Percentiles rank a stretch among this genome's conserved stretches.
phyloP scores from a whole-genome alignment of 2,113 vertebrate genomes.

The Pangasianodon hypophthalmus region DNA sequence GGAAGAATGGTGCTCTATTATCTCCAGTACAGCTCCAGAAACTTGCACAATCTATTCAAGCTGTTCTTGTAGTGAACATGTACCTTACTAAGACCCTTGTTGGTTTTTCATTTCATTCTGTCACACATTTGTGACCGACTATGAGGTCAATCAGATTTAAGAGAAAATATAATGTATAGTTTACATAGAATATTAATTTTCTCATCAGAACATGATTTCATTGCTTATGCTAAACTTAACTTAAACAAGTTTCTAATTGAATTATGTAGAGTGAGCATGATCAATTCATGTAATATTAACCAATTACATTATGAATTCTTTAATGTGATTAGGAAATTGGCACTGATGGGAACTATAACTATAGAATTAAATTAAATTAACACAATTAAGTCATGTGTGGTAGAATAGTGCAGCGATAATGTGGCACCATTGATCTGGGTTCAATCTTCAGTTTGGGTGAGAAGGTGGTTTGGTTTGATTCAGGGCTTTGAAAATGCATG shows the following conservation, averaged over 20 bases:
- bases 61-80: too few relatives aligned
- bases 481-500: not conserved
- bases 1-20: not conserved
- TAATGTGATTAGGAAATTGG: not conserved
- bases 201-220: not conserved
- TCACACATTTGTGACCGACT: not conserved
- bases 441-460: not conserved
- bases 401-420: not conserved
- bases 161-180: not conserved
- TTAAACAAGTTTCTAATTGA: not conserved
- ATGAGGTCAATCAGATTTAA: not conserved
- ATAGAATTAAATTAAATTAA: not conserved
- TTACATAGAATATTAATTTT: not conserved
- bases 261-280: not conserved
- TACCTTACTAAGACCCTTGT: not conserved
- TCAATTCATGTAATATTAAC: not conserved
- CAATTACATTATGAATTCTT: not conserved
- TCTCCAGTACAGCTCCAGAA: not conserved
- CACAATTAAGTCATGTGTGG: not conserved
- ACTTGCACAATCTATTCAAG: not conserved
- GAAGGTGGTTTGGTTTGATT: not conserved
- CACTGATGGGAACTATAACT: not conserved
- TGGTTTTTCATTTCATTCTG: not conserved
- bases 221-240: not conserved
- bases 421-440: not conserved